Conservation (phyloP, 2,113 vertebrate species). For the Indri indri region DNA sequence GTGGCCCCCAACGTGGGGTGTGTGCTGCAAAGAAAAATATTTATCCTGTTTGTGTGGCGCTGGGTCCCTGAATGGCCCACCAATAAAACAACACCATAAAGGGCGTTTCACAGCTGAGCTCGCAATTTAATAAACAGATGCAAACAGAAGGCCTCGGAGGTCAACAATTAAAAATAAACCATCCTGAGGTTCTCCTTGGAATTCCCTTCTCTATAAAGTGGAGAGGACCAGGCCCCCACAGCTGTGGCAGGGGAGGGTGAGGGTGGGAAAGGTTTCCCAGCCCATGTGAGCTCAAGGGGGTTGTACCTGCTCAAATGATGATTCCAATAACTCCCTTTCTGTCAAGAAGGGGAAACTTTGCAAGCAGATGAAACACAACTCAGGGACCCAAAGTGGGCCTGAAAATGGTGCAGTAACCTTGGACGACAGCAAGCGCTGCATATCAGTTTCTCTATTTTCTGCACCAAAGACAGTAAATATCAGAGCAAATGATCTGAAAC, state of each 20-base stretch:
- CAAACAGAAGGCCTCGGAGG: conserved; percentile 81
- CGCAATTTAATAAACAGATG: conserved; percentile 86
- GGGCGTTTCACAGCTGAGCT: conserved; percentile 86
- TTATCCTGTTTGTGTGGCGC: conserved; percentile 82
- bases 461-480: neutral
- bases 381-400: neutral
- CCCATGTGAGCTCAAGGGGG: neutral
- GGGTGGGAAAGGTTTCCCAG: conserved; percentile 30
- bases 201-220: conserved; percentile 69
- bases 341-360: neutral
- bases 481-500: neutral
- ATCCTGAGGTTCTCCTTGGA: conserved; percentile 70
- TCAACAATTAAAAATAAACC: conserved; percentile 83
- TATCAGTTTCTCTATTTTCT: neutral
- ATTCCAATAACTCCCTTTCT: neutral
- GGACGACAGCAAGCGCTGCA: neutral
- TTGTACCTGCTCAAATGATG: conserved; percentile 29
- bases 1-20: conserved; percentile 78
- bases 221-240: conserved; percentile 66
- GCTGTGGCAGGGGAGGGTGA: neutral
- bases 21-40: conserved; percentile 84
- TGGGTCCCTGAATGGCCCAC: conserved; percentile 73
- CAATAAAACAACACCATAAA: conserved; percentile 83
- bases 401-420: neutral
- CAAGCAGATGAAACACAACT: neutral